Evolutionary conservation across 2,113 vertebrate species (phyloP).

Genomic region (Orycteropus afer): DNA sequence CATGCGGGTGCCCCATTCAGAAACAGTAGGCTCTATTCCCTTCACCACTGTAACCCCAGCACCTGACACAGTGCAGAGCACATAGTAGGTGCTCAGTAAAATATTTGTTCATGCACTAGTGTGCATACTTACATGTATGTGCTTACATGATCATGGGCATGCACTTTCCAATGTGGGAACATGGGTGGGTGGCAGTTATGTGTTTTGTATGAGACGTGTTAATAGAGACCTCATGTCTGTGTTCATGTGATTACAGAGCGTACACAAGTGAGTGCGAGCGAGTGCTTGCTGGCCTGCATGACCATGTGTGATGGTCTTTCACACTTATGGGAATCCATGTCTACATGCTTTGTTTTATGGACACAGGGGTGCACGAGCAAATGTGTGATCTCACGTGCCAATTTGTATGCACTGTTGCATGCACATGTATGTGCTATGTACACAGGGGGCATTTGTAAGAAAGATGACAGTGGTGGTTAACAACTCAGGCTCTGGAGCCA

Average conservation of each 20-base stretch:
- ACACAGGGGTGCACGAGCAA: rapidly evolving
- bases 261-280: rapidly evolving
- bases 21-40: no score
- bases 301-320: rapidly evolving
- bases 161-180: rapidly evolving
- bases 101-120: not conserved
- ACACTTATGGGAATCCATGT: rapidly evolving
- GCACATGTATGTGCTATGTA: rapidly evolving
- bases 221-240: not conserved
- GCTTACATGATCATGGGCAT: not conserved
- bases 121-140: not conserved
- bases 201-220: rapidly evolving
- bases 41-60: not conserved
- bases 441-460: not conserved
- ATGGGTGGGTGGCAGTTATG: rapidly evolving
- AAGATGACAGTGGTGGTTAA: rapidly evolving
- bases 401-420: not conserved
- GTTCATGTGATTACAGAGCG: rapidly evolving
- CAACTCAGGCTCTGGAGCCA: not conserved
- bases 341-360: rapidly evolving
- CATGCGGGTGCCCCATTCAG: rapidly evolving
- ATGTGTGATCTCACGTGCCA: not conserved
- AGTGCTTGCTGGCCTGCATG: rapidly evolving
- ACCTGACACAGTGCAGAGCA: not conserved
- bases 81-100: not conserved